phyloP scores from a whole-genome alignment of 2,888 invertebrate genomes.

The Campaea margaritaria region DNA sequence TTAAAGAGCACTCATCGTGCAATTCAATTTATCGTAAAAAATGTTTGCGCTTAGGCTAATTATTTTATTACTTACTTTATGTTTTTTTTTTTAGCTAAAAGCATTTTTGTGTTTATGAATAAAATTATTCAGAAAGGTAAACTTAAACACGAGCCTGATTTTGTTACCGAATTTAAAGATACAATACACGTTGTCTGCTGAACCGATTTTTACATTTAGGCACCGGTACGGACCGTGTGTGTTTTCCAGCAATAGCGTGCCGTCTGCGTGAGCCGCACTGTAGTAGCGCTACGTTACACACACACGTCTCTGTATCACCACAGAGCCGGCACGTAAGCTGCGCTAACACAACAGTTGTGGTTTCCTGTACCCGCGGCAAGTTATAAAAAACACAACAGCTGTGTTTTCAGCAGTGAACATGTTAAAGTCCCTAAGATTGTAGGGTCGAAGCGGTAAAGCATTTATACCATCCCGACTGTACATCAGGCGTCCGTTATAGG shows the following conservation, averaged over 20 bases:
- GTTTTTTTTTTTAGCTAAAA: slow-evolving; percentile 2
- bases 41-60: background rate
- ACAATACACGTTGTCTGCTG: too few relatives aligned
- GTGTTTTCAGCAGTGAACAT: background rate
- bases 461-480: background rate
- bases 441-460: background rate
- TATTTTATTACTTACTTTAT: background rate
- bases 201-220: too few relatives aligned
- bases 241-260: too few relatives aligned
- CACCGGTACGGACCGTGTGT: too few relatives aligned
- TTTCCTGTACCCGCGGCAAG: too few relatives aligned
- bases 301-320: too few relatives aligned
- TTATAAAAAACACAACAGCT: too few relatives aligned
- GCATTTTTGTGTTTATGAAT: slow-evolving; percentile 3
- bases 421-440: background rate
- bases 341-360: too few relatives aligned
- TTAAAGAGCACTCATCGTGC: slow-evolving; percentile 22
- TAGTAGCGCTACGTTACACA: too few relatives aligned
- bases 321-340: too few relatives aligned
- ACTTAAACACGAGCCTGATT: background rate
- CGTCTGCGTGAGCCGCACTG: too few relatives aligned
- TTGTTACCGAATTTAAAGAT: too few relatives aligned
- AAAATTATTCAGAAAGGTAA: background rate
- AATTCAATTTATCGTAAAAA: slow-evolving; percentile 26
- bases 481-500: slow-evolving; percentile 36